Conservation (phyloP, 53 echinoderm and acorn worm genomes). For the Arbacia lixula region DNA sequence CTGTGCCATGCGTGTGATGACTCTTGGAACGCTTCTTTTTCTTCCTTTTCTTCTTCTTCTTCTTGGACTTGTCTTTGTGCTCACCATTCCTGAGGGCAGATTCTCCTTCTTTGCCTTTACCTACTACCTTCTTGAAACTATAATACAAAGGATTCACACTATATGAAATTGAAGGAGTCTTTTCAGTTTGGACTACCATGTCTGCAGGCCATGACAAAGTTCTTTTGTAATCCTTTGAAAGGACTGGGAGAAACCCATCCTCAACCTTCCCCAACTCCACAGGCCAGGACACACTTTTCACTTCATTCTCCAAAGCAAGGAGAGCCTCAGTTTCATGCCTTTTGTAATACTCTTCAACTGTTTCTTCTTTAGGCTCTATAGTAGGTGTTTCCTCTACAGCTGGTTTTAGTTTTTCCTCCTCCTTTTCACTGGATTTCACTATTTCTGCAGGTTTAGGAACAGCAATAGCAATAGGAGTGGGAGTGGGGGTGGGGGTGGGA, state of each 20-base stretch:
- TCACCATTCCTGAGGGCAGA: slow-evolving; percentile 22
- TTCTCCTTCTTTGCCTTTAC: slow-evolving; percentile 30
- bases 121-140: slow-evolving; percentile 74
- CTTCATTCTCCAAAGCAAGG: slow-evolving; percentile 23
- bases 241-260: slow-evolving; percentile 77
- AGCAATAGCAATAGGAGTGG: background rate
- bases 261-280: slow-evolving; percentile 73
- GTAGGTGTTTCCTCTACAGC: background rate
- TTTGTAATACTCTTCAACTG: slow-evolving; percentile 38
- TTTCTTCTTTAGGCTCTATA: slow-evolving; percentile 1
- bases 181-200: slow-evolving; percentile 72
- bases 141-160: slow-evolving; percentile 94
- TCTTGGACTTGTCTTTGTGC: slow-evolving; percentile 34
- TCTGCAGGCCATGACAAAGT: slow-evolving; percentile 88
- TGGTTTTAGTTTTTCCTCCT: slow-evolving; percentile 2
- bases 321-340: slow-evolving; percentile 44
- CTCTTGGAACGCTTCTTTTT: slow-evolving; percentile 63
- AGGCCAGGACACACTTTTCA: slow-evolving; percentile 52
- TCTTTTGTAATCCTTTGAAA: slow-evolving; percentile 74
- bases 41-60: slow-evolving; percentile 69
- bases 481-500: background rate
- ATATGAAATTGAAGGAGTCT: slow-evolving; percentile 70
- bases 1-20: slow-evolving; percentile 25
- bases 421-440: background rate
- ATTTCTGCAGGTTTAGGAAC: background rate